phyloP scores from a whole-genome alignment of 1,140 invertebrate species.

The Paramacrobiotus metropolitanus region DNA sequence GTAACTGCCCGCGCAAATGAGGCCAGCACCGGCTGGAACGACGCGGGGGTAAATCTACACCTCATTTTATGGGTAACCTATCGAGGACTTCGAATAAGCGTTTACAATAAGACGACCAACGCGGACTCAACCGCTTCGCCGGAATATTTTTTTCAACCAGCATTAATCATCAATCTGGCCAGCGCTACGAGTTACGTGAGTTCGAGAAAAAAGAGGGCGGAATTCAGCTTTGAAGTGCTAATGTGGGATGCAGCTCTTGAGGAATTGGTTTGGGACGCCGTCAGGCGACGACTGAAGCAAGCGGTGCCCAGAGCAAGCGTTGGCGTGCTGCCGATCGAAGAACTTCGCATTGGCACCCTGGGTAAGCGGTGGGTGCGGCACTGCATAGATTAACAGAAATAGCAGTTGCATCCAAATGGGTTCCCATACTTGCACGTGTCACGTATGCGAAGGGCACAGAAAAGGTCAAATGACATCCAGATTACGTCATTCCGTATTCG shows the following conservation, averaged over 20 bases:
- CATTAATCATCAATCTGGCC: background rate
- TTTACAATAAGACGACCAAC: background rate
- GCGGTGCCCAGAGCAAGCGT: background rate
- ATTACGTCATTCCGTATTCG: too few species aligned
- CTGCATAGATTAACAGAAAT: too few species aligned
- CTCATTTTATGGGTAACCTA: background rate
- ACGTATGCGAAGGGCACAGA: too few species aligned
- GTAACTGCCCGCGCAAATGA: too few species aligned
- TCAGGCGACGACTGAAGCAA: background rate
- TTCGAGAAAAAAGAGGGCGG: background rate
- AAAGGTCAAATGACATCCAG: too few species aligned
- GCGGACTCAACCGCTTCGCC: too few species aligned
- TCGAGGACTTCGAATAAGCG: background rate
- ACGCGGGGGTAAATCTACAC: background rate
- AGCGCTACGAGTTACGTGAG: background rate
- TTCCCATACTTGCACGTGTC: too few species aligned
- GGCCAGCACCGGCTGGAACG: too few species aligned
- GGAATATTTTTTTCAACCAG: background rate
- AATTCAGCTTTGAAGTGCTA: background rate
- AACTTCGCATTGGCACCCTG: background rate
- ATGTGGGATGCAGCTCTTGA: background rate
- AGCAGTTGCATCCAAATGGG: too few species aligned
- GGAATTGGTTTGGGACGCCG: background rate
- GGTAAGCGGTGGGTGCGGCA: too few species aligned
- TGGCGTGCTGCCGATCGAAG: background rate